These are phyloP conservation scores for Tetrapedia diversipes DNA, from an alignment of 2,888 invertebrate species.

Conservation along the genomic window DNA sequence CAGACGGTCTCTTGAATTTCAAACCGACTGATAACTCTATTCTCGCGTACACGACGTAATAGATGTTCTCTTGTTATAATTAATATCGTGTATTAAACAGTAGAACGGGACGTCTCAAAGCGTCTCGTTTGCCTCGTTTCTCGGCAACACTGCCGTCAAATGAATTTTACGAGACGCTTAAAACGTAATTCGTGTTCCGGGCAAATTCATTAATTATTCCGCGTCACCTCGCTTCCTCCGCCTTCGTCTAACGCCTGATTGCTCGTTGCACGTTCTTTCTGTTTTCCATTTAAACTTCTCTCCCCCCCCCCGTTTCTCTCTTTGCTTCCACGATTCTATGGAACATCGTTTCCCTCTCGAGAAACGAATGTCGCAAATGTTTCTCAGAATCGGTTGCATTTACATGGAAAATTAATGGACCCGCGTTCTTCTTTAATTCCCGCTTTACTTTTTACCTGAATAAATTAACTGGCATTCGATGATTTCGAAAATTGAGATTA, in stretches of 20 bases:
- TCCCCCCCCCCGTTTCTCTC: background rate
- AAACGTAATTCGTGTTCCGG: conserved; percentile 55
- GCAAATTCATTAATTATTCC: conserved; percentile 62
- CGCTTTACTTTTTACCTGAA: no score
- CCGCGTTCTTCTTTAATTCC: no score
- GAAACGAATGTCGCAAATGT: background rate
- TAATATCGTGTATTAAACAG: conserved; percentile 7
- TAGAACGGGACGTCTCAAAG: background rate
- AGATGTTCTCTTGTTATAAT: conserved; percentile 6
- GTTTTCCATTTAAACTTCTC: conserved; percentile 40
- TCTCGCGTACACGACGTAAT: no score
- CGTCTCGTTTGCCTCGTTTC: conserved; percentile 20
- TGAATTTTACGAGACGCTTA: conserved; percentile 49
- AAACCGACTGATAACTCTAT: no score
- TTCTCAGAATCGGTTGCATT: background rate
- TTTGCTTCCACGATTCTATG: background rate
- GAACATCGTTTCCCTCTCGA: background rate
- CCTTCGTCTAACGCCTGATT: conserved; percentile 21
- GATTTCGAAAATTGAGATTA: no score
- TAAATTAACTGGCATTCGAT: no score
- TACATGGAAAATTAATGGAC: no score
- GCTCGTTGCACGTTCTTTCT: conserved; percentile 29
- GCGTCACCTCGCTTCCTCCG: conserved; percentile 29
- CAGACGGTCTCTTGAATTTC: no score
- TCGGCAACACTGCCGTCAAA: conserved; percentile 33